Evolutionary conservation across 2,888 invertebrate genomes (phyloP).

Genomic region (Embidobia sp.): DNA sequence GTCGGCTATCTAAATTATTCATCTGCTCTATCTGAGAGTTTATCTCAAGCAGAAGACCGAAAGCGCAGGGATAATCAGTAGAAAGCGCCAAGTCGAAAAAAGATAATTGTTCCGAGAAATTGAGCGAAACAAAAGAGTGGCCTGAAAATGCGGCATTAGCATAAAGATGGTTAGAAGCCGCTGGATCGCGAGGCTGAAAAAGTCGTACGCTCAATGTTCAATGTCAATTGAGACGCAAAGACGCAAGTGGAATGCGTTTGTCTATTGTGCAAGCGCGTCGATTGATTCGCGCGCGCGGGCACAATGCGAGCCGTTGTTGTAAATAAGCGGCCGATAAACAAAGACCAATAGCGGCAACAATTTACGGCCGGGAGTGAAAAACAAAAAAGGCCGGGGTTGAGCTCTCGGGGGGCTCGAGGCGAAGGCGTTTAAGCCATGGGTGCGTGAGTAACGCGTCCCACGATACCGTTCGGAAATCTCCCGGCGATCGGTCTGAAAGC

Average conservation of each 20-base stretch:
- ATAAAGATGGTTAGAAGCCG: slow-evolving; percentile 6
- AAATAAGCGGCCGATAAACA: too few relatives aligned
- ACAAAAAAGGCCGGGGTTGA: too few relatives aligned
- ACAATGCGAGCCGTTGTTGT: background rate
- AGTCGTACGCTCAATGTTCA: background rate
- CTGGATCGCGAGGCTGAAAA: slow-evolving; percentile 7
- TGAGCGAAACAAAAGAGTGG: slow-evolving; percentile 6
- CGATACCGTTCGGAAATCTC: slow-evolving; percentile 69
- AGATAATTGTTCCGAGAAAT: slow-evolving; percentile 26
- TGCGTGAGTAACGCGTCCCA: slow-evolving; percentile 20
- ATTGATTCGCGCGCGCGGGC: background rate
- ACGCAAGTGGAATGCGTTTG: slow-evolving; percentile 7
- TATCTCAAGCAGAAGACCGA: background rate
- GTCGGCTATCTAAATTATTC: slow-evolving; percentile 3
- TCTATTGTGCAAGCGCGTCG: slow-evolving; percentile 1
- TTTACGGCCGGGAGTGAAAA: too few relatives aligned
- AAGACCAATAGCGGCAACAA: too few relatives aligned
- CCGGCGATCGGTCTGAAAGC: slow-evolving; percentile 74
- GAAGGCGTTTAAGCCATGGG: too few relatives aligned
- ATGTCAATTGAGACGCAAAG: slow-evolving; percentile 3
- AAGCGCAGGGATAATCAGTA: background rate
- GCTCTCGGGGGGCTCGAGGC: too few relatives aligned
- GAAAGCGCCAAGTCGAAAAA: slow-evolving; percentile 4
- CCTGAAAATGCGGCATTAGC: background rate
- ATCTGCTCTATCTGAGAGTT: slow-evolving; percentile 3